These are phyloP conservation scores for Limenitis arthemis DNA, from an alignment of 2,888 invertebrate species.

Conservation along the genomic window DNA sequence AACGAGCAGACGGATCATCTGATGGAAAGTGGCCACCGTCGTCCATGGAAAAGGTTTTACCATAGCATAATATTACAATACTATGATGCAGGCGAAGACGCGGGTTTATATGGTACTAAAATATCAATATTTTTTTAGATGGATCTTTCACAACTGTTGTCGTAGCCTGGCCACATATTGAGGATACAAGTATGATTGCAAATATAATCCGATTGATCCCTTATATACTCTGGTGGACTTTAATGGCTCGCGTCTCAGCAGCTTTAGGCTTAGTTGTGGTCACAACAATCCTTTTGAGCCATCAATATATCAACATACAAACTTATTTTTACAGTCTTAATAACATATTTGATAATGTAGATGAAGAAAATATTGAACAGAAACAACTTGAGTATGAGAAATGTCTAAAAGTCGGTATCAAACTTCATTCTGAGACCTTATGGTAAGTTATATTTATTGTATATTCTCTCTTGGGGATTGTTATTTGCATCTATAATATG, in stretches of 20 bases:
- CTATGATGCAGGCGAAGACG: no score
- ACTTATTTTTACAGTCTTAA: slow-evolving; percentile 40
- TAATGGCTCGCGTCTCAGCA: slow-evolving; percentile 27
- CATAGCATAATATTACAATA: no score
- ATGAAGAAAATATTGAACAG: slow-evolving; percentile 17
- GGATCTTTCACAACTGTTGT: slow-evolving; percentile 37
- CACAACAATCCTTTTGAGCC: slow-evolving; percentile 32
- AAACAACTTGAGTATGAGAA: slow-evolving; percentile 38
- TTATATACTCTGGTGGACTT: slow-evolving; percentile 38
- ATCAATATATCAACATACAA: slow-evolving; percentile 40
- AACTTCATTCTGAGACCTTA: slow-evolving; percentile 39
- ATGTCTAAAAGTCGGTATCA: slow-evolving; percentile 39
- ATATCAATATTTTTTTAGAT: slow-evolving; percentile 15
- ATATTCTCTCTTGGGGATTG: no score
- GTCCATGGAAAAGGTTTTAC: no score
- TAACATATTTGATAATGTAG: slow-evolving; percentile 31
- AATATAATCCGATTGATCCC: slow-evolving; percentile 26
- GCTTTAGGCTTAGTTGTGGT: slow-evolving; percentile 32
- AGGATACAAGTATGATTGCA: slow-evolving; percentile 29
- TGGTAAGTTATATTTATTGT: slow-evolving; percentile 35
- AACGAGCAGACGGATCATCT: no score
- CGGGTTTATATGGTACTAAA: no score
- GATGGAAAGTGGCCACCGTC: no score
- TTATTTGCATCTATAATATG: no score
- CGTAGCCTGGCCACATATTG: slow-evolving; percentile 40